Percentiles rank a stretch among this genome's conserved stretches.
These are phyloP conservation scores for Willowsia nigromaculata DNA, from an alignment of 2,888 invertebrate species.

Conservation along the genomic window DNA sequence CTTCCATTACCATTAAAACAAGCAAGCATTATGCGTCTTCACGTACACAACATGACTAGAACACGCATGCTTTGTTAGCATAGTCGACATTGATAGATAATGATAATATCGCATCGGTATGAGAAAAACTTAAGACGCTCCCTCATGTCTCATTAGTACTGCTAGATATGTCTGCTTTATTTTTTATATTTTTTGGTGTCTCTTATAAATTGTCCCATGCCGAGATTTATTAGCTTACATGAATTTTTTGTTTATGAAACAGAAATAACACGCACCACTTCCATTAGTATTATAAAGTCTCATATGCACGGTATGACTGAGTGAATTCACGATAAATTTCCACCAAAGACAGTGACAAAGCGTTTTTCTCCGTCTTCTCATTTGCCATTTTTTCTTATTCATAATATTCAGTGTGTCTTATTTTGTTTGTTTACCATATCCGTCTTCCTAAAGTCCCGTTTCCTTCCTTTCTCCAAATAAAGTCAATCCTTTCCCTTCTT, in stretches of 20 bases:
- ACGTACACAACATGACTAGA: conserved; percentile 23
- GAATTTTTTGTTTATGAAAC: conserved; percentile 34
- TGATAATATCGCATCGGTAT: too few relatives aligned
- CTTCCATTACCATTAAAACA: background rate
- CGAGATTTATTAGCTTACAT: conserved; percentile 46
- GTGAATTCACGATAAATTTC: conserved; percentile 10
- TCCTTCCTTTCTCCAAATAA: background rate
- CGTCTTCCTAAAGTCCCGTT: background rate
- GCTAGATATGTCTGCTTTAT: background rate
- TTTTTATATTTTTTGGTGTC: background rate
- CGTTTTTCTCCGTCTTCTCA: conserved; percentile 12
- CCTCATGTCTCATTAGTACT: background rate
- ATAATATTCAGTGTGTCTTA: background rate
- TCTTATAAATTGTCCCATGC: conserved; percentile 8
- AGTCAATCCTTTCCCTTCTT: background rate
- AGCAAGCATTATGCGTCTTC: background rate
- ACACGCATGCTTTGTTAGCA: conserved; percentile 21
- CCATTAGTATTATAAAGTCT: background rate
- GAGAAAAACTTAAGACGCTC: conserved; percentile 6
- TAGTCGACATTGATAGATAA: conserved; percentile 49
- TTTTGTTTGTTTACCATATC: background rate
- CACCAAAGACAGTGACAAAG: conserved; percentile 35
- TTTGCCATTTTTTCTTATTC: conserved; percentile 30
- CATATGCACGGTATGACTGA: background rate
- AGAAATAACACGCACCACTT: conserved; percentile 2